These are phyloP conservation scores for Pocillopora meandrina DNA, from an alignment of 92 coral and sea anemone species.

Conservation along the genomic window DNA sequence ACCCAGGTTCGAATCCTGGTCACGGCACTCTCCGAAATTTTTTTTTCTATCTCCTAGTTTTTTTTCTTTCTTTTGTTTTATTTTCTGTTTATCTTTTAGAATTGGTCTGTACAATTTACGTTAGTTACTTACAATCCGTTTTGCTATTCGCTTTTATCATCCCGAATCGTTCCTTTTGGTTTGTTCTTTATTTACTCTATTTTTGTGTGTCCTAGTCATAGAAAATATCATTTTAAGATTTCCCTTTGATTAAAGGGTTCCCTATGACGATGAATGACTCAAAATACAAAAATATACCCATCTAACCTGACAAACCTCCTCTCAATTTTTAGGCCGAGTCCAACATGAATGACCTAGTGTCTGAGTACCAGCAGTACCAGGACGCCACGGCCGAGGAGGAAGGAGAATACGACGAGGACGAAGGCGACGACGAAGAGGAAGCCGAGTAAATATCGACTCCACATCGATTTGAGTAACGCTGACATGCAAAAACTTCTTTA, in stretches of 20 bases:
- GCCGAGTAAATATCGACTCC: slow-evolving; percentile 16
- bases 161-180: no score
- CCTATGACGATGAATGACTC: neutral
- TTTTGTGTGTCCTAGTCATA: no score
- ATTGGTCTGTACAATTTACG: no score
- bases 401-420: slow-evolving; percentile 81
- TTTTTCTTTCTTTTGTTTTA: no score
- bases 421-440: slow-evolving; percentile 66
- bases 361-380: slow-evolving; percentile 96
- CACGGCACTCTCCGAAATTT: slow-evolving; percentile 49
- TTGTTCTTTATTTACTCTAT: no score
- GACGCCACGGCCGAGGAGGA: slow-evolving; percentile 89
- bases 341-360: slow-evolving; percentile 90
- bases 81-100: no score
- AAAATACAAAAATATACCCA: no score
- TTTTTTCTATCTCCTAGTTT: no score
- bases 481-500: neutral
- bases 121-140: no score
- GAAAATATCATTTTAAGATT: no score
- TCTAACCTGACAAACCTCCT: neutral
- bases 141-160: no score
- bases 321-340: slow-evolving; percentile 74
- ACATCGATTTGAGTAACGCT: neutral
- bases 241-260: neutral
- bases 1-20: slow-evolving; percentile 95